Evolutionary conservation across 2,797 vertebrate genomes (phyloP), one percentile per base, ranked within the genome.

Genomic region (Parambassis ranga): DNA sequence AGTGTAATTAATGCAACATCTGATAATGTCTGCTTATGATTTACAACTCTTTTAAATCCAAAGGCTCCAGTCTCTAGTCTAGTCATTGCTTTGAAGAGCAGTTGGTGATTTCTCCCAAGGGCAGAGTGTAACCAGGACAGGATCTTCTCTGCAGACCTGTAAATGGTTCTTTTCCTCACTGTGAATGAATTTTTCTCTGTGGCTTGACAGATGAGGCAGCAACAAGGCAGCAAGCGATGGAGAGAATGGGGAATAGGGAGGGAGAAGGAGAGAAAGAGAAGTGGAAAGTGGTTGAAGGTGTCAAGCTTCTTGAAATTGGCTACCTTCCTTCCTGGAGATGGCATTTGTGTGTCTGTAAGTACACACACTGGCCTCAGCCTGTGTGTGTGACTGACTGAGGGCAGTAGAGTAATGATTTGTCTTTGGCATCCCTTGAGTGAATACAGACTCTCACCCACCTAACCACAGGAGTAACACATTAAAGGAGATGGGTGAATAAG

Each of bases 221-320:
- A 44, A 51, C n/a, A 58, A 31, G 33, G 52, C 64, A 61, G 51
- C 9, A 38, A 64, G 65, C 5, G 32, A 61, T 59, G 10, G 42
- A 48, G 37, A 71, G 38, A 51, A 23, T 9, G 22, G 24, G 23
- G 32, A 27, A 38, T 14, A 53, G 58, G 64, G 23, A 62, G 33
- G 22, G 47, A 62, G 22, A 36, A 35, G 20, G 13, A 39, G 46
- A 43, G 28, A 52, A 48, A 37, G 46, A 31, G 13, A 43, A 20
- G 27, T 57, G 10, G 37, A 50, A 68, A 76, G 38, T 72, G 60
- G 71, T 63, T 69, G 70, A 69, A 81, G 75, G 79, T 83, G 83
- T 87, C 82, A 81, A 73, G 61, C 60, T 69, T 79, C 75, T 76
- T 75, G 77, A 88, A 89, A 91, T 89, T 74, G 75, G 75, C 85